Evolutionary conservation across 2,888 invertebrate genomes (phyloP).

Genomic region (Amiota minor): DNA sequence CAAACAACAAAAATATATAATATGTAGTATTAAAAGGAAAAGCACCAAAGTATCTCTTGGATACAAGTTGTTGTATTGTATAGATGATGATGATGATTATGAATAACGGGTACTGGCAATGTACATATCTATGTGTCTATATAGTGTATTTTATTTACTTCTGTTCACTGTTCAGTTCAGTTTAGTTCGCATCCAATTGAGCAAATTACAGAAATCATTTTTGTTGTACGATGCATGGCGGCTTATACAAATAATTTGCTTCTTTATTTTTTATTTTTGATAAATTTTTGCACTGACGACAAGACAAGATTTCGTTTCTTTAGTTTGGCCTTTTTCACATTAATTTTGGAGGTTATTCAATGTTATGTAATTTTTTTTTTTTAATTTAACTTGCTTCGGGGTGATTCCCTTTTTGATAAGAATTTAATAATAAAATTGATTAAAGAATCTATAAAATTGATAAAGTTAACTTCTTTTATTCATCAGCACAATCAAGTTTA

Average conservation of each 20-base stretch:
- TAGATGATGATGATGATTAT: no score
- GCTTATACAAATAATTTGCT: conserved; percentile 9
- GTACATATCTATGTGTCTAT: background rate
- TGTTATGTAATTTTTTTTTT: conserved; percentile 6
- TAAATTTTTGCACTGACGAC: background rate
- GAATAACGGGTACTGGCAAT: conserved; percentile 20
- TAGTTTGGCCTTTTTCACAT: background rate
- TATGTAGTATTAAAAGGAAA: conserved; percentile 34
- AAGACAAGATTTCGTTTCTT: conserved; percentile 10
- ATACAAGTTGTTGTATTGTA: conserved; percentile 45
- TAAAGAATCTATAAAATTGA: no score
- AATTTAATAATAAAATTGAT: no score
- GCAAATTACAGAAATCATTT: conserved; percentile 63
- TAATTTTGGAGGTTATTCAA: background rate
- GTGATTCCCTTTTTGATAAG: no score
- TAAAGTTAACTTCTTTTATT: no score
- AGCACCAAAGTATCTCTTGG: conserved; percentile 59
- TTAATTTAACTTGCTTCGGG: background rate
- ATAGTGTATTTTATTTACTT: conserved; percentile 8
- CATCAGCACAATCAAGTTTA: no score
- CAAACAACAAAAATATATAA: background rate
- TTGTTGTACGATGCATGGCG: conserved; percentile 41
- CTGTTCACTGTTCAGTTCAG: conserved; percentile 42
- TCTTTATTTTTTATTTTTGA: conserved; percentile 13
- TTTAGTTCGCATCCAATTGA: conserved; percentile 57